These are phyloP conservation scores for Craterocephalus amniculus DNA, from an alignment of 2,797 vertebrate genomes.

Conservation along the genomic window DNA sequence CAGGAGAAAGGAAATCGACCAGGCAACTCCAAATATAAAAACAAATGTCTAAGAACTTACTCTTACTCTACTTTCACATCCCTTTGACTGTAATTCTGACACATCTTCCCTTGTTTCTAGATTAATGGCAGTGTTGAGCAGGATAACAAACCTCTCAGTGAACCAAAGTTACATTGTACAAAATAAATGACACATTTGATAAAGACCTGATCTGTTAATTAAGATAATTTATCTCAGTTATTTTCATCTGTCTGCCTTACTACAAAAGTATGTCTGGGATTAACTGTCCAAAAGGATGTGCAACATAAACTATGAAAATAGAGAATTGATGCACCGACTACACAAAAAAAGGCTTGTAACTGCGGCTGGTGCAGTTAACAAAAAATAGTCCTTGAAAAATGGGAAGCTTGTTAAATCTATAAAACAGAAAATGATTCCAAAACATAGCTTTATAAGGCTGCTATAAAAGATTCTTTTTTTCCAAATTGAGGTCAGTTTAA, in stretches of 20 bases:
- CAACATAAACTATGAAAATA: not conserved
- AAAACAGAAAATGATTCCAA: slow-evolving; percentile 29
- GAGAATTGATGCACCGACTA: not conserved
- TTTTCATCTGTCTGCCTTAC: not conserved
- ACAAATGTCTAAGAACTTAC: slow-evolving; percentile 14
- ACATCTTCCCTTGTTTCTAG: not conserved
- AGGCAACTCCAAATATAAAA: slow-evolving; percentile 32
- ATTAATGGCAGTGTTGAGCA: not conserved
- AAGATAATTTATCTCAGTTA: slow-evolving; percentile 1
- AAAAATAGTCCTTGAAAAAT: slow-evolving; percentile 20
- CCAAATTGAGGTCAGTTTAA: not conserved
- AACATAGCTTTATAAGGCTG: slow-evolving; percentile 10
- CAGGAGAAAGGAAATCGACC: slow-evolving; percentile 21
- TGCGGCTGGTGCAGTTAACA: not conserved
- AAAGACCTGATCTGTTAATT: not conserved
- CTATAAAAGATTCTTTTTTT: slow-evolving; percentile 6
- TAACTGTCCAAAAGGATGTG: not conserved
- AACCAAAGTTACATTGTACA: not conserved
- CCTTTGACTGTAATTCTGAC: not conserved
- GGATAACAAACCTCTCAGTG: not conserved
- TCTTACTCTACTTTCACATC: not conserved
- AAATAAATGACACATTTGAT: not conserved
- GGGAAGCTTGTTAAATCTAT: slow-evolving; percentile 4
- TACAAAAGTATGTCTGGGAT: slow-evolving; percentile 1
- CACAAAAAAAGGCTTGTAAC: not conserved